phyloP scores from a whole-genome alignment of 2,113 vertebrate species.

The Neomonachus schauinslandi region DNA sequence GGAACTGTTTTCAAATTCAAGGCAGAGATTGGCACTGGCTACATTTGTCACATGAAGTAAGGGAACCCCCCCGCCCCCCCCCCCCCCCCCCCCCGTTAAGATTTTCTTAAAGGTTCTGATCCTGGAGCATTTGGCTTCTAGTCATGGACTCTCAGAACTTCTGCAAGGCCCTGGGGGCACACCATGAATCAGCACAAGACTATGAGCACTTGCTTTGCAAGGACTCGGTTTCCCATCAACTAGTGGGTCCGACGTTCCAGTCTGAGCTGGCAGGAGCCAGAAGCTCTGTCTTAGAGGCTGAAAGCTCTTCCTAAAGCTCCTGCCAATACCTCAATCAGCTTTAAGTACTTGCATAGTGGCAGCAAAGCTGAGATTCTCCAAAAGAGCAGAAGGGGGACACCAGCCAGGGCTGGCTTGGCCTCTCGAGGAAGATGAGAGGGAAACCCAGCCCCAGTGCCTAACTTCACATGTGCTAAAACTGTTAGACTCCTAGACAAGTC shows the following conservation, averaged over 20 bases:
- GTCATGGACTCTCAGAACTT: neutral
- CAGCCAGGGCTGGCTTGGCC: constrained; percentile 58
- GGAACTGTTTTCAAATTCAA: neutral
- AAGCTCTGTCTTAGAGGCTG: neutral
- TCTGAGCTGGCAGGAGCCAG: neutral
- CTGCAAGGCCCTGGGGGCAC: neutral
- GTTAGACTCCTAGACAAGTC: neutral
- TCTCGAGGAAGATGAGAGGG: neutral
- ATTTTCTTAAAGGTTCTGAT: neutral
- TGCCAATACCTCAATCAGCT: constrained; percentile 71
- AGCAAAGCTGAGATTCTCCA: constrained; percentile 70
- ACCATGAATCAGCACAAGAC: rapidly evolving
- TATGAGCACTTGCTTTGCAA: neutral
- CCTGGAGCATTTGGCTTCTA: neutral
- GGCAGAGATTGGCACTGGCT: neutral
- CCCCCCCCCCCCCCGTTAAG: neutral
- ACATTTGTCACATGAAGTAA: neutral
- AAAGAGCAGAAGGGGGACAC: constrained; percentile 64
- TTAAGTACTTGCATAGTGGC: constrained; percentile 76
- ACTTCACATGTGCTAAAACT: rapidly evolving
- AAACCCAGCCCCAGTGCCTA: neutral
- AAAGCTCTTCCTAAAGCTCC: neutral
- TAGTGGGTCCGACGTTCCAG: rapidly evolving
- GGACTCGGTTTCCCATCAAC: neutral
- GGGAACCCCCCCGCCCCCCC: neutral